phyloP scores from a whole-genome alignment of 2,113 vertebrate species.

The Phainopepla nitens region DNA sequence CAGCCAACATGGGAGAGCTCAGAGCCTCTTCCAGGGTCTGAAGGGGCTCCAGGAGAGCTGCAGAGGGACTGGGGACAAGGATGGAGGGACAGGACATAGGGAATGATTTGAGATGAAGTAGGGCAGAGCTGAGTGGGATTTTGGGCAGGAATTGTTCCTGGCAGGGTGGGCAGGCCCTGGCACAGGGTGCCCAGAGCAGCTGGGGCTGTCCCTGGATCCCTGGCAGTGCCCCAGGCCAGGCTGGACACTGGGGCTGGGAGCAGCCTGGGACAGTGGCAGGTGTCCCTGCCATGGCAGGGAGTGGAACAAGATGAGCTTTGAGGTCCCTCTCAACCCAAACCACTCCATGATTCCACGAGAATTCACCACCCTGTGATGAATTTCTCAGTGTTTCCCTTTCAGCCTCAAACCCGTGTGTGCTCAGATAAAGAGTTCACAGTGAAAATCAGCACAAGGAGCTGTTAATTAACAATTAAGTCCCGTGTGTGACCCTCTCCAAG shows the following conservation, averaged over 20 bases:
- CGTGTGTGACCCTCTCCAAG: not conserved
- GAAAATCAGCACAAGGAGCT: not conserved
- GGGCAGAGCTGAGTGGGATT: too few species aligned
- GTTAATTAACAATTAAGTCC: not conserved
- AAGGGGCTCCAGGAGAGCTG: too few species aligned
- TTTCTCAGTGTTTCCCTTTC: not conserved
- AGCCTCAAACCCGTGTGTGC: not conserved
- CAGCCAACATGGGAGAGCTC: too few species aligned
- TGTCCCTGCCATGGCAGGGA: not conserved
- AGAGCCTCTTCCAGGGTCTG: too few species aligned
- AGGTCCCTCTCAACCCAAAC: not conserved
- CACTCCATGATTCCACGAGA: not conserved
- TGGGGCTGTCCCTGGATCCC: too few species aligned
- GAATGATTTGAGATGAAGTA: too few species aligned
- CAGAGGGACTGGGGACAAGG: too few species aligned
- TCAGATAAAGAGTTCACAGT: not conserved
- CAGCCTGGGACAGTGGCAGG: too few species aligned
- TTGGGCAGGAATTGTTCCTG: too few species aligned
- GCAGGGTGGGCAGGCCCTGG: too few species aligned
- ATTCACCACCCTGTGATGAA: not conserved
- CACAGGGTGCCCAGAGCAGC: too few species aligned
- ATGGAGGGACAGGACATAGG: too few species aligned
- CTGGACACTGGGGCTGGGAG: not conserved
- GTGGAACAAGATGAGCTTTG: rapidly evolving
- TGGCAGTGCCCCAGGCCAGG: not conserved